Conservation (phyloP, 2,888 invertebrate genomes). For the Mythimna loreyi region DNA sequence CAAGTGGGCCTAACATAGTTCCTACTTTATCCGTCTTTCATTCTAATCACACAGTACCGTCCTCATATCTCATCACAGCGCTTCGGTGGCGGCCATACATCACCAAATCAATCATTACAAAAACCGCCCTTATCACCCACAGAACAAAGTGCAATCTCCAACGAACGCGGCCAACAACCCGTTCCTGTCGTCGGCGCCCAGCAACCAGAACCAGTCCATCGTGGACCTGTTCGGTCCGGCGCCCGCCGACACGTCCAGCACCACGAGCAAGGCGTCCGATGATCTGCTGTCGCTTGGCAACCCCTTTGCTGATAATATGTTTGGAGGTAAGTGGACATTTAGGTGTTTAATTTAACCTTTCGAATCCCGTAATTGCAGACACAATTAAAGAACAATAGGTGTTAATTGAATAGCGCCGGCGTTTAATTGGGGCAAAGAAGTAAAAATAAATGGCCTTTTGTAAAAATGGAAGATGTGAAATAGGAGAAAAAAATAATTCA, state of each 20-base stretch:
- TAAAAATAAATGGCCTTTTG: too few relatives aligned
- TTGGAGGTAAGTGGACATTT: slow-evolving; percentile 86
- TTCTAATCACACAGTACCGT: slow-evolving; percentile 2
- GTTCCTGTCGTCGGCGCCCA: slow-evolving; percentile 94
- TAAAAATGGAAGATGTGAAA: too few relatives aligned
- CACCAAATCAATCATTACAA: background rate
- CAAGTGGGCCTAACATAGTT: too few relatives aligned
- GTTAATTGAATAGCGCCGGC: too few relatives aligned
- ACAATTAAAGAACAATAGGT: too few relatives aligned
- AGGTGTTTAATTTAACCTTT: too few relatives aligned
- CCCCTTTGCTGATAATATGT: slow-evolving; percentile 97
- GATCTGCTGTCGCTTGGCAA: slow-evolving; percentile 97
- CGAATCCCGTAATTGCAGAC: too few relatives aligned
- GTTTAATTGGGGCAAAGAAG: too few relatives aligned
- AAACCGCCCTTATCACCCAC: slow-evolving; percentile 49
- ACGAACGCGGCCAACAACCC: slow-evolving; percentile 95
- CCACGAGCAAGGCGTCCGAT: slow-evolving; percentile 94
- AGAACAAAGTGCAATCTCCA: slow-evolving; percentile 94
- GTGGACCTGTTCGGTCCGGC: slow-evolving; percentile 95
- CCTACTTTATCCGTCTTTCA: background rate
- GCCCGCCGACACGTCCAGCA: slow-evolving; percentile 80
- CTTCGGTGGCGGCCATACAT: slow-evolving; percentile 52
- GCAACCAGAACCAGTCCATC: slow-evolving; percentile 88
- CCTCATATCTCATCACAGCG: slow-evolving; percentile 14
- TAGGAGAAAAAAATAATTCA: too few relatives aligned